A percentile compares a stretch with the other conserved stretches of the same genome.
Conservation (phyloP, 2,888 invertebrate genomes). For the Actias luna region DNA sequence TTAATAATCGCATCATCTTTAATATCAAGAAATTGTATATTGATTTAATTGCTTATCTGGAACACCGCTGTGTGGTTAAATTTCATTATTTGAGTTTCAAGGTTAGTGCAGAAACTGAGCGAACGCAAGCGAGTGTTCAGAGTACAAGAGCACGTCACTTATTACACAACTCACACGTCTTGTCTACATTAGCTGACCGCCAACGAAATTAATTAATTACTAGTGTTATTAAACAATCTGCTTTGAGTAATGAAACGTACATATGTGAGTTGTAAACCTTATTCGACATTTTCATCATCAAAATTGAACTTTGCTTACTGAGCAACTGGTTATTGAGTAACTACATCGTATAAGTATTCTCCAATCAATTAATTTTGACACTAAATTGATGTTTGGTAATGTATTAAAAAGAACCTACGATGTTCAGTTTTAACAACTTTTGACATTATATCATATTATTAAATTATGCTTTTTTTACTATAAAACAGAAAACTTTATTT, state of each 20-base stretch:
- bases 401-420: not conserved
- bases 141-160: conserved; percentile 37
- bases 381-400: not conserved
- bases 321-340: conserved; percentile 30
- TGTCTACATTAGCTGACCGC: conserved; percentile 46
- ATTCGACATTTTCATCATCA: not conserved
- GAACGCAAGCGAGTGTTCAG: conserved; percentile 48
- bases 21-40: no score
- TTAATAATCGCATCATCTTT: no score
- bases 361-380: conserved; percentile 5
- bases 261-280: conserved; percentile 22
- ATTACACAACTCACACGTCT: conserved; percentile 56
- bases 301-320: not conserved
- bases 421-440: not conserved
- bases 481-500: not conserved
- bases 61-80: conserved; percentile 26
- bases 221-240: conserved; percentile 36
- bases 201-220: conserved; percentile 49
- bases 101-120: conserved; percentile 54
- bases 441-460: not conserved
- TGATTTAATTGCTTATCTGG: conserved; percentile 17
- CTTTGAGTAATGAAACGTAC: conserved; percentile 38
- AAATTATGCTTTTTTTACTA: not conserved
- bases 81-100: conserved; percentile 45
- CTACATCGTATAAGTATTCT: conserved; percentile 12